These are phyloP conservation scores for Riptortus pedestris DNA, from an alignment of 1,140 invertebrate species.

Conservation along the genomic window DNA sequence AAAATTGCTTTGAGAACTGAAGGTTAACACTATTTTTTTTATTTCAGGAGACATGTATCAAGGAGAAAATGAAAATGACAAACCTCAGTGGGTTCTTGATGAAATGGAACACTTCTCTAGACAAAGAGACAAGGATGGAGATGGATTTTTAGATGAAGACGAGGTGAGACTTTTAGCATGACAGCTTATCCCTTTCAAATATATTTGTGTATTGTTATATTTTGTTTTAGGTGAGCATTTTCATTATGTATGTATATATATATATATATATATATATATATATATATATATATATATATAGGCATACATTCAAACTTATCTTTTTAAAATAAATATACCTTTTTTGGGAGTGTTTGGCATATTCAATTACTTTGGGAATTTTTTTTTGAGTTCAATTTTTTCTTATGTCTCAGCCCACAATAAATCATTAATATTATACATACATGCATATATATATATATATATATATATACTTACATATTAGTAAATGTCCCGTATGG, in stretches of 20 bases:
- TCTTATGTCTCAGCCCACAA: too few species aligned
- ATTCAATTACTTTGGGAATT: too few species aligned
- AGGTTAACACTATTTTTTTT: conserved; percentile 15
- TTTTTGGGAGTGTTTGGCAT: too few species aligned
- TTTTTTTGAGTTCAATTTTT: too few species aligned
- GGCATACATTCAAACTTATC: background rate
- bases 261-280: background rate
- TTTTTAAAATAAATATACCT: too few species aligned
- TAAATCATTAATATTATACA: too few species aligned
- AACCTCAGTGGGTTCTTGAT: conserved; percentile 92
- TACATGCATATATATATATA: too few species aligned
- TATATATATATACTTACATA: too few species aligned
- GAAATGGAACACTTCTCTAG: conserved; percentile 85
- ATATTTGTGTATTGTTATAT: too few species aligned
- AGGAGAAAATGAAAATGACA: conserved; percentile 57
- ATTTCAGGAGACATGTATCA: conserved; percentile 71
- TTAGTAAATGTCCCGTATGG: too few species aligned
- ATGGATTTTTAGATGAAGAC: conserved; percentile 78
- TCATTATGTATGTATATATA: background rate
- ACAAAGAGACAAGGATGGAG: conserved; percentile 71
- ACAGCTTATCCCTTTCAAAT: too few species aligned
- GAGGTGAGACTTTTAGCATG: conserved; percentile 64
- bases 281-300: background rate
- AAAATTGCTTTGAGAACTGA: background rate
- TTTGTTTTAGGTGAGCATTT: too few species aligned